A percentile compares a stretch with the other conserved stretches of the same genome.
These are phyloP conservation scores for Orchesella cincta DNA, from an alignment of 1,140 invertebrate species.

Conservation along the genomic window DNA sequence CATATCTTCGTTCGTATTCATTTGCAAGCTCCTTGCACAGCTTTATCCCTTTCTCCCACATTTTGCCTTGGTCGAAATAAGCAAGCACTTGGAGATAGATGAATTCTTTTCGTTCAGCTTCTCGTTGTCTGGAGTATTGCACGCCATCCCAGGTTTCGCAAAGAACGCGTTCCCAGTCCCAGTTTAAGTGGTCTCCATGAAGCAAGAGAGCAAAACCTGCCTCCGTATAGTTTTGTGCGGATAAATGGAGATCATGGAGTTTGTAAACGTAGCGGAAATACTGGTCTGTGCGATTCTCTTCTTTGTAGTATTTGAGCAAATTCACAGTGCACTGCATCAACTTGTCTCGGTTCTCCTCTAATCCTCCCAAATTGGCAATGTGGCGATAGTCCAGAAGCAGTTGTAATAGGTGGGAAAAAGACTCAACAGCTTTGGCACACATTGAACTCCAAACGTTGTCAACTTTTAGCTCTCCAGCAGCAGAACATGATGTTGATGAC, in stretches of 20 bases:
- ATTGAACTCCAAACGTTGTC: conserved; percentile 16
- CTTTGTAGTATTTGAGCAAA: conserved; percentile 95
- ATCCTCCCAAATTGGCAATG: conserved; percentile 75
- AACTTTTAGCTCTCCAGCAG: neutral
- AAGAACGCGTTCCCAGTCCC: conserved; percentile 72
- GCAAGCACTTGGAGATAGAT: conserved; percentile 89
- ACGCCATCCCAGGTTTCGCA: conserved; percentile 49
- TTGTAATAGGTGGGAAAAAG: conserved; percentile 62
- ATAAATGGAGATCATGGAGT: conserved; percentile 87
- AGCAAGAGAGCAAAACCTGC: conserved; percentile 92
- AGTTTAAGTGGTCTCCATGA: conserved; percentile 87
- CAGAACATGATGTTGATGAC: too few species aligned
- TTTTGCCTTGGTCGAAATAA: conserved; percentile 93
- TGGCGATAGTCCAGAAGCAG: conserved; percentile 82
- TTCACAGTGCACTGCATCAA: conserved; percentile 97
- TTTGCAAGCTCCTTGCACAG: conserved; percentile 87
- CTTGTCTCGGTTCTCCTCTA: conserved; percentile 88
- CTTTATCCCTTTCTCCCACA: conserved; percentile 94
- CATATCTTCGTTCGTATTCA: conserved; percentile 86
- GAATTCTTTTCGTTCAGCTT: conserved; percentile 90
- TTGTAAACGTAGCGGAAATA: conserved; percentile 96
- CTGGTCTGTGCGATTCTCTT: conserved; percentile 84
- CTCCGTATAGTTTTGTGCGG: conserved; percentile 92
- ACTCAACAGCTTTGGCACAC: conserved; percentile 30
- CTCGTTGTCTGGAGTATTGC: conserved; percentile 68